Base-by-base conservation (phyloP, 2,888 invertebrate species). In the Fragum whitleyi region DNA sequence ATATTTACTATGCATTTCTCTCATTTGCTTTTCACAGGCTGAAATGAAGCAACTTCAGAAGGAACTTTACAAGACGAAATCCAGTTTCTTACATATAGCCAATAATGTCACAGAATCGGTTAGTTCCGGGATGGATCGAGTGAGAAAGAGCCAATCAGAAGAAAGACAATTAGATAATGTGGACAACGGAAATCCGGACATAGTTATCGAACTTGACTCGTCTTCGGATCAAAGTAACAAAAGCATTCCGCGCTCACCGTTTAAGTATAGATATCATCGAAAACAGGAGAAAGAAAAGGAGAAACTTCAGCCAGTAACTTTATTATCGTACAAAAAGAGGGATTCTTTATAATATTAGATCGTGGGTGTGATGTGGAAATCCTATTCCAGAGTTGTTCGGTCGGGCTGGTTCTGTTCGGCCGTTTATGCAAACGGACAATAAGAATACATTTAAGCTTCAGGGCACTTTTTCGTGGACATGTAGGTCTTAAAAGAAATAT, bases 21-120 rank as follows among this genome's bases (percentile, higher is more conserved):
- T n/a, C n/a, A n/a, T n/a, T n/a, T n/a, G n/a, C n/a, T 47, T 3
- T 57, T 85, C 82, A n/a, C 81, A 88, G 88, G 62, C 71, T 36
- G 88, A 88, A 67, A 83, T 88, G 23, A 81, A 80, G 39, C 62
- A 79, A 47, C 74, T 88, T 21, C 88, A 88, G 53, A 77, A 81
- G 51, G 88, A 88, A 59, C 71, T 88, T 19, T 65, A 74, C 14
- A 86, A 86, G 74, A 85, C 81, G 3, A 87, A 86, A 47, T 68
- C 79, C 16, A 79, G 81, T 36, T 79, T 85, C 21, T 77, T 81
- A 32, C 62, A 57, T 21, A 42, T 85, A 51, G 84, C 84, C 1
- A 74, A 72, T 26, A 81, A 80, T 36, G 76, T 85, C 9, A 79
- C 81, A 7, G 84, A 81, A 16, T 68, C 74, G 1, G 81, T 81